Evolutionary conservation across 2,797 vertebrate species (phyloP), one percentile per base, ranked within the genome.

Genomic region (Sus cebifrons): DNA sequence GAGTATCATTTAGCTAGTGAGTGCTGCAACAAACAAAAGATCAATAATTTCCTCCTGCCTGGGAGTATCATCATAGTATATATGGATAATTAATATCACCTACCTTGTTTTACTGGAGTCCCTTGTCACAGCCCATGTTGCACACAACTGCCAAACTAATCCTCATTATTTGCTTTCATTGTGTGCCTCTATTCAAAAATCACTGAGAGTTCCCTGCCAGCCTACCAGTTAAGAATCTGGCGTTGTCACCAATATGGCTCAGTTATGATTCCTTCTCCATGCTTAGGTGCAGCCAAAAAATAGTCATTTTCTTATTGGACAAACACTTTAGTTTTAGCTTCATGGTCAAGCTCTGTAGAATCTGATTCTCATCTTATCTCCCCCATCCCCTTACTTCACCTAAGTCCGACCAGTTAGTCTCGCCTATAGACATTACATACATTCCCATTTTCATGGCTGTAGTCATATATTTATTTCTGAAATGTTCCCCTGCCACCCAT

Each of bases 151-250:
- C 75, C 68, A 81, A 40, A 82, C 29, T 70, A 86, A 82, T 70
- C 21, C 84, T 75, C 89, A 84, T 40, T 67, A 64, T 75, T 86
- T 67, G 25, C 21, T 89, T 85, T 74, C 84, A 52, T 40, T 32
- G 67, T 81, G 56, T 60, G 25, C 56, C 27, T n/a, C 54, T 75
- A 18, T 56, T 90, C 29, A 91, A 83, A 82, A 77, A 16, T 71
- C 2, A 49, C 9, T 49, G 44, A 49, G 44, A 49, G 44, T 49
- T 49, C 44, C 44, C 44, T 49, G 44, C 44, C 44, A 49, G 44
- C 44, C 44, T 49, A 49, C 6, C 44, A 10, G 44, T 49, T 49
- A 49, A 49, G 44, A 49, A 49, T 49, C 44, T 49, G 44, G 44
- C 9, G 6, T 49, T 49, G 44, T 49, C 44, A 49, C 44, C 44